Evolutionary conservation across 2,888 invertebrate species (phyloP), one percentile per base, ranked within the genome.

Genomic region (Micoletzkya japonica): DNA sequence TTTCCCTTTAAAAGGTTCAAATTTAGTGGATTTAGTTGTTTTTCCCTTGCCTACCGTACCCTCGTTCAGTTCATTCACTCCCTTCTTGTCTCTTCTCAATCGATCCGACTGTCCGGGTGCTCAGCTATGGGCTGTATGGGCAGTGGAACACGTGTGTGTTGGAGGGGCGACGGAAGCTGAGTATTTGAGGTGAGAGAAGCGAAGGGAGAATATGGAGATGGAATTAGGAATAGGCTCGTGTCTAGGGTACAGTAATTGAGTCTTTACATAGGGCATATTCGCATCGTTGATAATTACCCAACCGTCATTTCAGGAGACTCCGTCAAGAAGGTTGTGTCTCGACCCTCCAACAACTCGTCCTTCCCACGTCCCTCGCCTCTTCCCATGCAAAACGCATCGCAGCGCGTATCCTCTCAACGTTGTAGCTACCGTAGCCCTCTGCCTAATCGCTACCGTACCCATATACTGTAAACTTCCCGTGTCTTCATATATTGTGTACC

Each of bases 51-150:
- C n/a, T n/a, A n/a, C n/a, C n/a, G n/a, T n/a, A n/a, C n/a, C n/a
- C n/a, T n/a, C n/a, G 39, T 66, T 57, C 70, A 76, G 91, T 79
- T 90, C 91, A 76, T 90, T 92, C 86, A 89, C 89, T 77, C 91
- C 91, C 30, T 92, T 92, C 86, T 90, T 91, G 75, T 90, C 91
- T 0, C 86, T 92, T 63, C 86, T 91, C 72, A 85, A 87, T 54
- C 88, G 88, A 70, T 87, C 88, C 56, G 89, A 90, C 74, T 89
- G 90, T 73, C 89, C 90, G 80, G 89, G 90, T 70, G 91, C 91
- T 37, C 91, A 91, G 82, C 86, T 91, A 70, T 92, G 92, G 92
- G 91, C 91, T 17, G 89, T 91, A 4, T 92, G 92, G 92, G 91
- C 91, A 1, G 90, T 92, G 77, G 90, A 91, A 83, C 91, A 92